Evolutionary conservation across 2,888 invertebrate species (phyloP).

Genomic region (Gandaritis pyraliata): DNA sequence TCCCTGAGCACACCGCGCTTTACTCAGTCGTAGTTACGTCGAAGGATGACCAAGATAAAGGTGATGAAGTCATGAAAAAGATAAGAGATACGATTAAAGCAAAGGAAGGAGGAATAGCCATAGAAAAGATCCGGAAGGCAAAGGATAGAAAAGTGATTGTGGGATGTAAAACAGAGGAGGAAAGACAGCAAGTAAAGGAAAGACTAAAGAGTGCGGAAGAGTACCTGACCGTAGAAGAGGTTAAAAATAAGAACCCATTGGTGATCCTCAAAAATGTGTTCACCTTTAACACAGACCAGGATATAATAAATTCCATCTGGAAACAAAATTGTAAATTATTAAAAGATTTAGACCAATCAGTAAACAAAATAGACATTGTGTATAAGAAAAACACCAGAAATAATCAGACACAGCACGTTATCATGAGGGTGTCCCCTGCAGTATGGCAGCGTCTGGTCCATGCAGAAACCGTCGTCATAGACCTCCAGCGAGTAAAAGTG

Average conservation of each 20-base stretch:
- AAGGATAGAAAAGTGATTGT: conserved; percentile 6
- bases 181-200: neutral
- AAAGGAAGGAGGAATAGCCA: neutral
- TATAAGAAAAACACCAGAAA: neutral
- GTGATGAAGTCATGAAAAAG: neutral
- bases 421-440: neutral
- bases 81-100: neutral
- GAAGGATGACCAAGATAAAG: neutral
- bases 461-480: neutral
- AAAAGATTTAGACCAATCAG: neutral
- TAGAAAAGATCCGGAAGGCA: conserved; percentile 9
- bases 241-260: neutral
- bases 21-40: neutral
- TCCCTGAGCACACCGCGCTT: neutral
- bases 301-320: neutral
- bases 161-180: neutral
- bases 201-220: neutral
- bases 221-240: neutral
- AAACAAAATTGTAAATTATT: too few species aligned
- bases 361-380: neutral
- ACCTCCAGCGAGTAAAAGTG: too few species aligned
- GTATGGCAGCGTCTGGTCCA: neutral
- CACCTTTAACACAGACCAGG: neutral
- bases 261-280: neutral
- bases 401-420: neutral